These are phyloP conservation scores for Agelaius tricolor DNA, from an alignment of 2,113 vertebrate species.

Conservation along the genomic window DNA sequence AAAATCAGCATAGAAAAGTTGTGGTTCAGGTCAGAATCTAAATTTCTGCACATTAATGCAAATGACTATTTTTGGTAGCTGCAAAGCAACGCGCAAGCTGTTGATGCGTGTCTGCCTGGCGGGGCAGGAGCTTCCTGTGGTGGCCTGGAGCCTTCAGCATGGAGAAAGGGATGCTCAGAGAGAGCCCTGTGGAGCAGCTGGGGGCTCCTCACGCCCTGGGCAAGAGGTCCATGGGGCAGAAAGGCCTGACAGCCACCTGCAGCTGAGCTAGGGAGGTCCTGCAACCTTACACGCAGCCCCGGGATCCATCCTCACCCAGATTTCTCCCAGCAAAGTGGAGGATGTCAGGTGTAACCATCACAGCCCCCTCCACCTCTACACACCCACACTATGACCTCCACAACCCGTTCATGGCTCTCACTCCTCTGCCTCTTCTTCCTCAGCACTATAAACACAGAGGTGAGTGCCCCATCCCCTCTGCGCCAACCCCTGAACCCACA, in stretches of 20 bases:
- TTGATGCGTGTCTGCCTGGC: background rate
- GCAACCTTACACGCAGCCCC: fast-evolving
- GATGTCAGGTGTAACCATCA: background rate
- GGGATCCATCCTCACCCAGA: fast-evolving
- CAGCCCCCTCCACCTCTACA: background rate
- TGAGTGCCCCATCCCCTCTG: background rate
- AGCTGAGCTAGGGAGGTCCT: background rate
- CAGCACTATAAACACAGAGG: fast-evolving
- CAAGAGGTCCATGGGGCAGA: background rate
- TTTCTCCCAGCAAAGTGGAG: background rate
- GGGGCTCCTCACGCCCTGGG: fast-evolving
- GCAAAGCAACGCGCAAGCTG: background rate
- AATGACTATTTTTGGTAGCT: background rate
- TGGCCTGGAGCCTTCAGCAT: background rate
- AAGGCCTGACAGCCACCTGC: background rate
- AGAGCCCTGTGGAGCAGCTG: background rate
- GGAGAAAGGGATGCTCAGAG: background rate
- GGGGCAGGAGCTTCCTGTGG: background rate
- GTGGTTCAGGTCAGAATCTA: background rate
- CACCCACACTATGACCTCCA: fast-evolving
- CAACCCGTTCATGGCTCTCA: background rate
- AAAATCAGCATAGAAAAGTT: background rate
- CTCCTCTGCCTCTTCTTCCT: background rate
- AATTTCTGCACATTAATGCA: background rate
- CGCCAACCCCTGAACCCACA: background rate